Conservation (phyloP, 2,888 invertebrate species). For the Timema cristinae region DNA sequence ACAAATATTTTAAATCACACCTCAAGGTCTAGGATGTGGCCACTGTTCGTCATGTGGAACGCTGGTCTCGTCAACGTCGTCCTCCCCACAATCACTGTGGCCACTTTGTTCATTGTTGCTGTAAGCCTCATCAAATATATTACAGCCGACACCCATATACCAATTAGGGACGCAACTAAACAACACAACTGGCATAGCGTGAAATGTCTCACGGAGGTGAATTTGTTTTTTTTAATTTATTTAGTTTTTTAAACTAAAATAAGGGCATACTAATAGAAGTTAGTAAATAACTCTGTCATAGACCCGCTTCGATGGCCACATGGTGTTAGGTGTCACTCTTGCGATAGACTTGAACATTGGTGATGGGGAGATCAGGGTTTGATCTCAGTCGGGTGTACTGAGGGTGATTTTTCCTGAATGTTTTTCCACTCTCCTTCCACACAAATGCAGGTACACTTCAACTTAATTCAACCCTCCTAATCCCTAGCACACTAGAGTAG, state of each 20-base stretch:
- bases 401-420: too few relatives aligned
- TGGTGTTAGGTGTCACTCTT: too few relatives aligned
- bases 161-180: constrained; percentile 50
- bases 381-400: too few relatives aligned
- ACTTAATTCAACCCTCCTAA: too few relatives aligned
- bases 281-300: too few relatives aligned
- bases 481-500: too few relatives aligned
- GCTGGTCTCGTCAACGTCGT: constrained; percentile 20
- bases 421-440: too few relatives aligned
- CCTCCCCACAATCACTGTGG: constrained; percentile 16
- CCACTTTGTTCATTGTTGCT: constrained; percentile 20
- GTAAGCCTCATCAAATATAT: constrained; percentile 44
- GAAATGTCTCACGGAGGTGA: constrained; percentile 47
- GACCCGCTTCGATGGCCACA: too few relatives aligned
- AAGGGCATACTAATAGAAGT: neutral
- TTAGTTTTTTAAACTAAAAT: neutral
- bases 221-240: neutral
- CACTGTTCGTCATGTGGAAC: constrained; percentile 19
- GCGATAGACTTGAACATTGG: too few relatives aligned
- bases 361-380: too few relatives aligned
- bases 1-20: too few relatives aligned
- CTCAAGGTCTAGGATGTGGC: constrained; percentile 21
- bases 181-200: constrained; percentile 53
- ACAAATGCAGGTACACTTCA: too few relatives aligned
- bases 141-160: constrained; percentile 47